Evolutionary conservation across 2,797 vertebrate genomes (phyloP).

Genomic region (Lophius americanus): DNA sequence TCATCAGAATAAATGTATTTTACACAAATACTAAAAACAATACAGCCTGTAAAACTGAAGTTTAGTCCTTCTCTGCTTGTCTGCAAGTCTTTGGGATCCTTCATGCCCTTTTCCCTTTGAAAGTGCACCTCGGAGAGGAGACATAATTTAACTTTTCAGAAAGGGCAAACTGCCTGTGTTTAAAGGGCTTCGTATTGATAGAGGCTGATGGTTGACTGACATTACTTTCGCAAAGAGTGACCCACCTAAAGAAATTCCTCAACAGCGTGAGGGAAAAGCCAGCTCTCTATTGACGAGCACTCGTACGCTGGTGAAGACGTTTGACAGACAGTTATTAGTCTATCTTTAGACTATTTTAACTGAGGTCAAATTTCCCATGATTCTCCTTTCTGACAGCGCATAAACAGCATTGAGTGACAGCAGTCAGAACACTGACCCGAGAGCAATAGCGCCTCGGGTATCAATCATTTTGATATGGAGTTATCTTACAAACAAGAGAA

Average conservation of each 20-base stretch:
- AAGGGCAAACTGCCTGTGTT: conserved; percentile 75
- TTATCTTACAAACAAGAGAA: no score
- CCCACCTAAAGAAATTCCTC: conserved; percentile 53
- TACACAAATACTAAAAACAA: not conserved
- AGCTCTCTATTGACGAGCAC: conserved; percentile 15
- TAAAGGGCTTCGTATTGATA: conserved; percentile 79
- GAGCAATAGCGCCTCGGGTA: no score
- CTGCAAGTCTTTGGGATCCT: conserved; percentile 52
- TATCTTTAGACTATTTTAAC: no score
- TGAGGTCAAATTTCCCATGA: no score
- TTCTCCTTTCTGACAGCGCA: no score
- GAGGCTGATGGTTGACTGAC: conserved; percentile 72
- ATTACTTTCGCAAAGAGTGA: conserved; percentile 71
- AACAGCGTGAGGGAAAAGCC: conserved; percentile 47
- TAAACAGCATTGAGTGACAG: no score
- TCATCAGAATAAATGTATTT: no score
- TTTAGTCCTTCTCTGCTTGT: conserved; percentile 24
- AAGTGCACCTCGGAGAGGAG: conserved; percentile 43
- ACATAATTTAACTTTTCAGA: conserved; percentile 80
- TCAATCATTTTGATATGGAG: no score
- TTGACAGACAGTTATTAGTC: conserved; percentile 55
- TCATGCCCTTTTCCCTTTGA: conserved; percentile 58
- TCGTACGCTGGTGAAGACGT: not conserved
- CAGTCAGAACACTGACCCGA: no score
- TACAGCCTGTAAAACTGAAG: not conserved